A percentile compares a stretch with the other conserved stretches of the same genome.
Evolutionary conservation across 2,113 vertebrate species (phyloP).

Genomic region (Salvelinus namaycush): DNA sequence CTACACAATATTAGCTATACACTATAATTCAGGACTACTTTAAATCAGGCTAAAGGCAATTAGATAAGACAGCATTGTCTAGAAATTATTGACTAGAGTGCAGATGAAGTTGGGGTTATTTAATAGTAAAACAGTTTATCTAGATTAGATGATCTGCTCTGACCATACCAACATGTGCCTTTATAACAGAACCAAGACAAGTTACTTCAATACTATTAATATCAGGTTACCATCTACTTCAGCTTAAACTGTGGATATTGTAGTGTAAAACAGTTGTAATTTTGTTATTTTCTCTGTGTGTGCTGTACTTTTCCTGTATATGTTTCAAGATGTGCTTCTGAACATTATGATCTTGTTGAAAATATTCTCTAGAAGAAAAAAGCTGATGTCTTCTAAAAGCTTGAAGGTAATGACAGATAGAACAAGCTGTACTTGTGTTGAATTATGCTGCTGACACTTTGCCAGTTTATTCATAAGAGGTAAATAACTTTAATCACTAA

Average conservation of each 20-base stretch:
- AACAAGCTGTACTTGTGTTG: constrained; percentile 32
- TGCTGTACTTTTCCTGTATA: constrained; percentile 64
- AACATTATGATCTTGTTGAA: constrained; percentile 44
- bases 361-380: constrained; percentile 34
- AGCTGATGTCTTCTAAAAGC: constrained; percentile 23
- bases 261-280: constrained; percentile 66
- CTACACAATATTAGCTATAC: constrained; percentile 39
- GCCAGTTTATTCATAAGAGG: constrained; percentile 32
- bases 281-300: constrained; percentile 46
- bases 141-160: constrained; percentile 72
- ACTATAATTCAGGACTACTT: constrained; percentile 66
- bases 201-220: constrained; percentile 70
- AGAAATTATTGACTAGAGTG: constrained; percentile 27
- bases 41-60: constrained; percentile 53
- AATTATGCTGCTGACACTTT: constrained; percentile 24
- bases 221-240: constrained; percentile 76
- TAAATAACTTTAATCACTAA: constrained; percentile 42
- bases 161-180: constrained; percentile 91
- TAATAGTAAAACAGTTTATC: constrained; percentile 62
- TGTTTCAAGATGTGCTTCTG: constrained; percentile 22
- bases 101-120: constrained; percentile 64
- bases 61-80: constrained; percentile 39
- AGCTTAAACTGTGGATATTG: constrained; percentile 74
- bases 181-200: constrained; percentile 81
- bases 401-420: constrained; percentile 28